Conservation (phyloP, 2,113 vertebrate species). For the Nettapus auritus region DNA sequence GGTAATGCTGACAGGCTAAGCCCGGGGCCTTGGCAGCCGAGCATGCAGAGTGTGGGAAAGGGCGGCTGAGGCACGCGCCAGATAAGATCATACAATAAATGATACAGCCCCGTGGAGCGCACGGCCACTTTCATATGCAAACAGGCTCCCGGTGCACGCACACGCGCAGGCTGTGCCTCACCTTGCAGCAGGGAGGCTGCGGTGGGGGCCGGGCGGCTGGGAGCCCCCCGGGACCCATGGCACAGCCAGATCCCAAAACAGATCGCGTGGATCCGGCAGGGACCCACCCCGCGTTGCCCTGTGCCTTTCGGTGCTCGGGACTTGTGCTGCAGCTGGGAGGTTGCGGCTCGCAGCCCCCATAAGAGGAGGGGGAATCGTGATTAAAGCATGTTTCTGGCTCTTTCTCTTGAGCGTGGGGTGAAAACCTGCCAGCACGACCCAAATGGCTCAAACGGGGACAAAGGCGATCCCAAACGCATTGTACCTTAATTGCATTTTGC, state of each 20-base stretch:
- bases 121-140: constrained; percentile 82
- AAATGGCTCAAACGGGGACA: neutral
- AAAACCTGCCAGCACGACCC: neutral
- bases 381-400: neutral
- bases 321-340: neutral
- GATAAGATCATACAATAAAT: constrained; percentile 81
- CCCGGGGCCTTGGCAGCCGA: constrained; percentile 76
- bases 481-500: neutral
- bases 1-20: constrained; percentile 80
- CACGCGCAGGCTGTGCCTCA: neutral
- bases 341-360: neutral
- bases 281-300: neutral
- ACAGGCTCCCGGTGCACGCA: constrained; percentile 76
- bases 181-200: neutral
- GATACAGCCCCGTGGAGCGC: constrained; percentile 69
- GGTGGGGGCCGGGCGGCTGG: neutral
- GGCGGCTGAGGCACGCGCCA: constrained; percentile 85
- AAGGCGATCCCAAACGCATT: neutral
- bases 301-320: neutral
- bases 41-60: constrained; percentile 88
- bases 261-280: no score
- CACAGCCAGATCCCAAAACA: no score
- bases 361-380: neutral
- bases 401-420: neutral
- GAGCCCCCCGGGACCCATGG: no score